These are phyloP conservation scores for Epirrhoe alternata DNA, from an alignment of 2,888 invertebrate species.

Conservation along the genomic window DNA sequence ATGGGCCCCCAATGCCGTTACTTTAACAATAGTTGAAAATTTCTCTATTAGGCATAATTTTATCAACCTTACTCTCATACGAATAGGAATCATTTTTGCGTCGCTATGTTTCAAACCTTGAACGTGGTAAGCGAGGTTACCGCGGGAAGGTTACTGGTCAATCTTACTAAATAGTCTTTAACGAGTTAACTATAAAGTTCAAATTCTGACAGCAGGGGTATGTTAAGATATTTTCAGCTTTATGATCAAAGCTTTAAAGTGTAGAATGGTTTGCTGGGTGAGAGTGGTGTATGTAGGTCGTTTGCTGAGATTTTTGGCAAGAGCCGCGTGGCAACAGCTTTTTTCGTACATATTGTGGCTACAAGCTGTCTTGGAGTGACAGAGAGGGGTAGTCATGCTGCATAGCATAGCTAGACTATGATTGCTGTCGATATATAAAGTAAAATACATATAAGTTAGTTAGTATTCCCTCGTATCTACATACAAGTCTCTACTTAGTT, in stretches of 20 bases:
- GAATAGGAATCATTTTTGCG: slow-evolving; percentile 43
- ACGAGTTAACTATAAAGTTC: slow-evolving; percentile 24
- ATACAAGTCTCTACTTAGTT: no score
- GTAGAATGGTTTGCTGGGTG: slow-evolving; percentile 14
- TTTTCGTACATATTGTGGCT: slow-evolving; percentile 31
- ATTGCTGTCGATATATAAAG: not conserved
- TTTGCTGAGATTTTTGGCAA: slow-evolving; percentile 41
- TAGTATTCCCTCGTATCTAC: no score
- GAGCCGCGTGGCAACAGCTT: slow-evolving; percentile 37
- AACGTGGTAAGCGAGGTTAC: slow-evolving; percentile 76
- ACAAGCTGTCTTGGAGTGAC: slow-evolving; percentile 28
- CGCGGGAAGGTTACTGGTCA: slow-evolving; percentile 61
- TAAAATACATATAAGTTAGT: no score
- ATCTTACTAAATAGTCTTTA: slow-evolving; percentile 31
- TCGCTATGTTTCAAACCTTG: slow-evolving; percentile 68
- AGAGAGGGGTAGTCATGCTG: slow-evolving; percentile 4
- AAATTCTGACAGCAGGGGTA: slow-evolving; percentile 14
- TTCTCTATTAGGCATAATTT: slow-evolving; percentile 22
- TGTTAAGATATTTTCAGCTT: slow-evolving; percentile 22
- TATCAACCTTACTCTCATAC: slow-evolving; percentile 26
- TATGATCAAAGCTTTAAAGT: slow-evolving; percentile 7
- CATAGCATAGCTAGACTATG: not conserved
- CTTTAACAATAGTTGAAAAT: slow-evolving; percentile 33
- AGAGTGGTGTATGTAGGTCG: slow-evolving; percentile 37
- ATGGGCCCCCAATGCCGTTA: slow-evolving; percentile 41